Percentiles rank a stretch among this genome's conserved stretches.
These are phyloP conservation scores for Dromiciops gliroides DNA, from an alignment of 2,113 vertebrate species.

Conservation along the genomic window DNA sequence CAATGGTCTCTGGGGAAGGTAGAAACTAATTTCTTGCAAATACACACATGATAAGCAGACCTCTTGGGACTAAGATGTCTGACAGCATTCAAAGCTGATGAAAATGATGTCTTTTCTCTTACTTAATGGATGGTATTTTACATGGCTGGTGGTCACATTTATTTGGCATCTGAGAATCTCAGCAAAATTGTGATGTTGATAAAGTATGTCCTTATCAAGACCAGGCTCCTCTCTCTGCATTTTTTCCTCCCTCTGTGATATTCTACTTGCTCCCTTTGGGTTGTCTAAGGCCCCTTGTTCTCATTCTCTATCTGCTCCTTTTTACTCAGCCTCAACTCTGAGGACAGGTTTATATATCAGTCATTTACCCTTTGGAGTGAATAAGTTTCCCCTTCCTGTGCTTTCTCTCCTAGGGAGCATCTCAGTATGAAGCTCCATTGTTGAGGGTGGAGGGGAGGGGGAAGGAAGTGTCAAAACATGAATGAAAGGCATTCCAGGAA, in stretches of 20 bases:
- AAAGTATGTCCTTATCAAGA: not conserved
- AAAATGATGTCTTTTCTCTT: not conserved
- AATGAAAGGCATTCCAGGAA: not conserved
- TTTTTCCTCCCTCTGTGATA: not conserved
- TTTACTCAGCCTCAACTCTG: not conserved
- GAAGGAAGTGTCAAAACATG: not conserved
- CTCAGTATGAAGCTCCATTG: not conserved
- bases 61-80: not conserved
- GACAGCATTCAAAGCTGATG: not conserved
- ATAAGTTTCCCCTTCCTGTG: not conserved
- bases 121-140: not conserved
- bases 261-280: no score
- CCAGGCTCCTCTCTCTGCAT: not conserved
- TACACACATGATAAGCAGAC: not conserved
- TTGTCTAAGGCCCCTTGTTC: not conserved
- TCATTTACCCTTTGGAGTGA: not conserved
- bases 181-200: not conserved
- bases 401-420: not conserved
- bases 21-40: slow-evolving; percentile 19
- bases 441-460: not conserved
- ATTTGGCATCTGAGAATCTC: not conserved
- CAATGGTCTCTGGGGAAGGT: not conserved
- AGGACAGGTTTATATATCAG: not conserved
- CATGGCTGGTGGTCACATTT: not conserved
- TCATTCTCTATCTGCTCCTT: not conserved